These are phyloP conservation scores for Xestia c-nigrum DNA, from an alignment of 2,888 invertebrate species.

Conservation along the genomic window DNA sequence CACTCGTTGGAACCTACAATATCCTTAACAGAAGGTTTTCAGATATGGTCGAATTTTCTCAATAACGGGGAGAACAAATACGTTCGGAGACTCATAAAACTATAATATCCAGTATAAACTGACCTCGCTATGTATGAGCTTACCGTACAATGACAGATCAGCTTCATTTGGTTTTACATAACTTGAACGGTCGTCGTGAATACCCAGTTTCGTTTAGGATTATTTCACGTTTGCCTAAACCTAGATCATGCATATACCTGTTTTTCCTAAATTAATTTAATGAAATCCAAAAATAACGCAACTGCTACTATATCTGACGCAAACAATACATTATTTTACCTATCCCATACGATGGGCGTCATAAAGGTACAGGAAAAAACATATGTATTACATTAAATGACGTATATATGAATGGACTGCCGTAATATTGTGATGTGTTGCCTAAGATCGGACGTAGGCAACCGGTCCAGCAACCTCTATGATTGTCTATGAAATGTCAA, in stretches of 20 bases:
- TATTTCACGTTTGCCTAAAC: background rate
- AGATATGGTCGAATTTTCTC: too few relatives aligned
- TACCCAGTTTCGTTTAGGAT: background rate
- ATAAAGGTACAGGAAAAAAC: slow-evolving; percentile 31
- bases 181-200: too few relatives aligned
- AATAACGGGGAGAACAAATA: too few relatives aligned
- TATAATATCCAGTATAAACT: too few relatives aligned
- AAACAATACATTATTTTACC: background rate
- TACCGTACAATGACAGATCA: too few relatives aligned
- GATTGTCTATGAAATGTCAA: slow-evolving; percentile 5
- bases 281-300: slow-evolving; percentile 11
- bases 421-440: slow-evolving; percentile 1
- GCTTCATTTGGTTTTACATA: too few relatives aligned
- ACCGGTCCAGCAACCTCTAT: slow-evolving; percentile 18
- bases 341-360: slow-evolving; percentile 24
- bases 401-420: slow-evolving; percentile 1
- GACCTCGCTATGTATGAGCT: too few relatives aligned
- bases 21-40: too few relatives aligned
- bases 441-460: slow-evolving; percentile 14
- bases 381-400: slow-evolving; percentile 22
- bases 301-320: background rate
- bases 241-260: background rate
- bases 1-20: too few relatives aligned
- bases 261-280: background rate
- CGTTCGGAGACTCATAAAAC: too few relatives aligned